phyloP scores from a whole-genome alignment of 1,140 invertebrate genomes.

The Nixonia krombeini region DNA sequence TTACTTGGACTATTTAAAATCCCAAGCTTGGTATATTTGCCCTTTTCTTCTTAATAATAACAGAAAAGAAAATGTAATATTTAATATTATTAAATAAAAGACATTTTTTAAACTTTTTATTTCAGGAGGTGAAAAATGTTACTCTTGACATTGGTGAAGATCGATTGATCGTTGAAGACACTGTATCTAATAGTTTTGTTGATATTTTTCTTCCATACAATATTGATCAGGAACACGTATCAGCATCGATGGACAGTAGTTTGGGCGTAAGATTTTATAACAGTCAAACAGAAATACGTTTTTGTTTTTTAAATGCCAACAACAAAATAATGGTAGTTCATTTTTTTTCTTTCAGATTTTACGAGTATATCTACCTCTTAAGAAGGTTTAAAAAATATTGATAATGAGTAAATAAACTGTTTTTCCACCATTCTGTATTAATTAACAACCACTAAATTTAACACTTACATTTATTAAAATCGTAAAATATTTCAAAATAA shows the following conservation, averaged over 20 bases:
- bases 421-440: slow-evolving; percentile 4
- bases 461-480: no score
- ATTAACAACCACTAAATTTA: neutral
- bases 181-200: slow-evolving; percentile 74
- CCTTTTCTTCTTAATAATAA: no score
- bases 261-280: slow-evolving; percentile 70
- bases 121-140: slow-evolving; percentile 76
- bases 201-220: slow-evolving; percentile 79
- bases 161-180: slow-evolving; percentile 77
- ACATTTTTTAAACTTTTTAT: slow-evolving; percentile 43
- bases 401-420: neutral
- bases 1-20: slow-evolving; percentile 75
- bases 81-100: neutral
- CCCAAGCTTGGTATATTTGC: slow-evolving; percentile 72
- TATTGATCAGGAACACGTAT: slow-evolving; percentile 74
- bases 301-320: no score
- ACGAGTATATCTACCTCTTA: slow-evolving; percentile 54
- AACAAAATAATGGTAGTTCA: neutral
- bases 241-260: slow-evolving; percentile 76
- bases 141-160: slow-evolving; percentile 80
- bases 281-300: slow-evolving; percentile 5
- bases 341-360: slow-evolving; percentile 60
- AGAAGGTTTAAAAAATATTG: slow-evolving; percentile 1
- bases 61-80: slow-evolving; percentile 11
- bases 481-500: neutral